These are phyloP conservation scores for Recurvirostra avosetta DNA, from an alignment of 2,113 vertebrate genomes.

Conservation along the genomic window DNA sequence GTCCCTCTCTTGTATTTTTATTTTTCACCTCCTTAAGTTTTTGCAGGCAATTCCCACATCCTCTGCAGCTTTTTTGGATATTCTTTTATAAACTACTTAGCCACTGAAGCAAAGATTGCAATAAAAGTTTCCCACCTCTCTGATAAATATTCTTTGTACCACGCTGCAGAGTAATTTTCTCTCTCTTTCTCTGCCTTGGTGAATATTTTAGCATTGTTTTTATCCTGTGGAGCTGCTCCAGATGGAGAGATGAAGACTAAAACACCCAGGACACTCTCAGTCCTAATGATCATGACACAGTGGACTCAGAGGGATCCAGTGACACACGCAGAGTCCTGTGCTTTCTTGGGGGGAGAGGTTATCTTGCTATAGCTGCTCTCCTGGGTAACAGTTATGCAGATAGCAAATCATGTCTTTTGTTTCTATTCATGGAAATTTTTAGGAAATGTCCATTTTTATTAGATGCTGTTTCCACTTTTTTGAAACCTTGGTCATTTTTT, in stretches of 20 bases:
- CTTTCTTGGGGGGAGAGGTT: not conserved
- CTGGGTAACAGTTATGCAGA: not conserved
- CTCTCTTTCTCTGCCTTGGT: not conserved
- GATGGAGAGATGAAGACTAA: not conserved
- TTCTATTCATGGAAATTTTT: not conserved
- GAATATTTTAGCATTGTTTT: not conserved
- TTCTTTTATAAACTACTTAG: not conserved
- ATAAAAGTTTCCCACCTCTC: not conserved
- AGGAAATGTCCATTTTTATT: not conserved
- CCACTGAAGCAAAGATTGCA: not conserved
- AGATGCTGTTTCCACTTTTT: not conserved
- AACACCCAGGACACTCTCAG: not conserved
- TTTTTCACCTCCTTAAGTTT: not conserved
- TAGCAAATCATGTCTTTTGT: not conserved
- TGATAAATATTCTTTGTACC: not conserved
- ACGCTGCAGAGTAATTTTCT: not conserved
- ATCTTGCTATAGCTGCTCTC: not conserved
- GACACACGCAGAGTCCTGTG: not conserved
- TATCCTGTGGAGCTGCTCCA: not conserved
- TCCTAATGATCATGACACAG: not conserved
- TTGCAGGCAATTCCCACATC: not conserved
- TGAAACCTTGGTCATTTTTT: not conserved
- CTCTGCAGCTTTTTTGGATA: not conserved
- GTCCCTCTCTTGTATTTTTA: not conserved
- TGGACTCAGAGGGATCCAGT: not conserved